These are phyloP conservation scores for Aplocera efformata DNA, from an alignment of 2,888 invertebrate genomes.

Conservation along the genomic window DNA sequence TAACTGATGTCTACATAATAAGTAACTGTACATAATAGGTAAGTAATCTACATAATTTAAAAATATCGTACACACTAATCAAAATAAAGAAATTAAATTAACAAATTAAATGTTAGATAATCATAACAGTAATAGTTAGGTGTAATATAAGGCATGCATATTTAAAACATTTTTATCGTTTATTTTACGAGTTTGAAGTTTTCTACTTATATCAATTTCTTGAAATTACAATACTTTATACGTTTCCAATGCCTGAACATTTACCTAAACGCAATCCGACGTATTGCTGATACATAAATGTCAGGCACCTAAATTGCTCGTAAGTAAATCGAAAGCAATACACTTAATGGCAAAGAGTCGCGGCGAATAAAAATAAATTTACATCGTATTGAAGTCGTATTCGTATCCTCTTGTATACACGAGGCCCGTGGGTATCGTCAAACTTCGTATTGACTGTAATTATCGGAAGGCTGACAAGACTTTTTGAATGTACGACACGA, in stretches of 20 bases:
- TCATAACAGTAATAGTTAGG: no score
- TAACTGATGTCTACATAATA: no score
- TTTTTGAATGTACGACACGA: slow-evolving; percentile 35
- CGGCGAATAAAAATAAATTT: slow-evolving; percentile 61
- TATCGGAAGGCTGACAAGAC: slow-evolving; percentile 44
- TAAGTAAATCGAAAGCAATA: slow-evolving; percentile 54
- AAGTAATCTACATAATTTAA: slow-evolving; percentile 13
- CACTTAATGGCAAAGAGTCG: slow-evolving; percentile 47
- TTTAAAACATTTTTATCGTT: no score
- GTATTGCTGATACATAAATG: slow-evolving; percentile 17
- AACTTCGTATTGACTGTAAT: slow-evolving; percentile 43
- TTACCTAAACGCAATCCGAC: slow-evolving; percentile 1
- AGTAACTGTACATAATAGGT: no score
- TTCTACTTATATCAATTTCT: no score
- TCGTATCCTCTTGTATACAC: slow-evolving; percentile 32
- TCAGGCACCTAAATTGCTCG: slow-evolving; percentile 11
- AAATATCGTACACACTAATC: no score
- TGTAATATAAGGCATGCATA: no score
- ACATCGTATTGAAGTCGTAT: slow-evolving; percentile 41
- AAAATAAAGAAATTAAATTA: no score
- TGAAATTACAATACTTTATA: no score
- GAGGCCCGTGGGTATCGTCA: slow-evolving; percentile 60
- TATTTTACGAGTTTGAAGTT: no score
- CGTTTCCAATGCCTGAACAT: no score
- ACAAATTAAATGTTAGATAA: no score